phyloP scores from a whole-genome alignment of 2,797 vertebrate genomes.

The Rousettus madagascariensis region DNA sequence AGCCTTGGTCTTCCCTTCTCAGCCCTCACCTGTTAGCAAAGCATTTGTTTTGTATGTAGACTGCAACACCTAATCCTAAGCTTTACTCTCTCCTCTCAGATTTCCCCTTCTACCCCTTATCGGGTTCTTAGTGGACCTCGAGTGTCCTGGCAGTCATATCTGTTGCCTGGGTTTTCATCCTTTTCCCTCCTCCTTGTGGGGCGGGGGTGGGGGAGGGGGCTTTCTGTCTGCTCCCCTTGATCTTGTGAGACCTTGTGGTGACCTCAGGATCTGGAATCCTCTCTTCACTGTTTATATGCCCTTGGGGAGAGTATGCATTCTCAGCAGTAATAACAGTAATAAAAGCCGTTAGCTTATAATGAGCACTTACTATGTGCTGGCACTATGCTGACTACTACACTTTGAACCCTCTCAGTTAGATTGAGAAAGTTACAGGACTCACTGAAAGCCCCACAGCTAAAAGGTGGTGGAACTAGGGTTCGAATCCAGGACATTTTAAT shows the following conservation, averaged over 20 bases:
- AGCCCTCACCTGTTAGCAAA: conserved; percentile 33
- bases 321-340: conserved; percentile 50
- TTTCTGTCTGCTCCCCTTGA: conserved; percentile 68
- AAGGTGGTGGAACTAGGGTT: not conserved
- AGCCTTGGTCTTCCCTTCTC: conserved; percentile 48
- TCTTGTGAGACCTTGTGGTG: conserved; percentile 61
- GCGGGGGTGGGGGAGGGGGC: not conserved
- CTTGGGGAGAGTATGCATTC: conserved; percentile 44
- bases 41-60: conserved; percentile 66
- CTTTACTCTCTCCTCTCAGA: conserved; percentile 25
- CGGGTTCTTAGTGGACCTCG: not conserved
- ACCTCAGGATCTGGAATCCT: conserved; percentile 67
- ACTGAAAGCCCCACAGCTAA: not conserved
- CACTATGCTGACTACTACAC: not conserved
- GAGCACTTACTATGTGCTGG: conserved; percentile 51
- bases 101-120: conserved; percentile 65
- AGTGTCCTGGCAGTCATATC: conserved; percentile 49
- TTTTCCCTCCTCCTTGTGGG: conserved; percentile 63
- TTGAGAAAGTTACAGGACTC: not conserved
- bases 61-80: conserved; percentile 51
- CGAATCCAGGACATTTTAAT: not conserved
- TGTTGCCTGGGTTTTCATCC: conserved; percentile 74
- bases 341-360: conserved; percentile 59
- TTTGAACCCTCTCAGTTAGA: not conserved
- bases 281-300: conserved; percentile 52